Conservation (phyloP, 2,888 invertebrate species). For the Torymus auratus region DNA sequence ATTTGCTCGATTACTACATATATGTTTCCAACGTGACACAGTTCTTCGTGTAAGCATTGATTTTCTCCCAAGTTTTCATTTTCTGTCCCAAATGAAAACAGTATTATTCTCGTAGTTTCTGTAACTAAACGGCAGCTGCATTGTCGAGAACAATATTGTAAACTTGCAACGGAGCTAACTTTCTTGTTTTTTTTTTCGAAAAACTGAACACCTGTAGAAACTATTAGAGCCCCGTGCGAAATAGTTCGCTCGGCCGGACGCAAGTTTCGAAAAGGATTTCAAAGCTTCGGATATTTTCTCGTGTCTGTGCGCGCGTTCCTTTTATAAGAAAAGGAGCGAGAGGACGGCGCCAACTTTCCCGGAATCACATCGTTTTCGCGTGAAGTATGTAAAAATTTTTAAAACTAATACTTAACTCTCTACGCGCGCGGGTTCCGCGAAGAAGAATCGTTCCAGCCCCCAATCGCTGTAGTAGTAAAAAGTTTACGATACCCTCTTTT, state of each 20-base stretch:
- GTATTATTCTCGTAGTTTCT: too few species aligned
- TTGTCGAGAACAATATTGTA: too few species aligned
- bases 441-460: not conserved
- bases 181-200: too few species aligned
- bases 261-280: not conserved
- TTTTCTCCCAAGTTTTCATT: too few species aligned
- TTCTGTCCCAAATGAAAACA: too few species aligned
- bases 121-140: too few species aligned
- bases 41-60: too few species aligned
- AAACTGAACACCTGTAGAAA: constrained; percentile 3
- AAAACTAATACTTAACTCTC: constrained; percentile 9
- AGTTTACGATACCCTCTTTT: not conserved
- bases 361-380: constrained; percentile 2
- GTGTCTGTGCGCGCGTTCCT: not conserved
- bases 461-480: not conserved
- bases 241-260: not conserved
- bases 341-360: not conserved
- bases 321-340: not conserved
- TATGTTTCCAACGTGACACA: too few species aligned
- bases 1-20: too few species aligned
- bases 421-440: not conserved
- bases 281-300: constrained; percentile 4
- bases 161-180: too few species aligned
- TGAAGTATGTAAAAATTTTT: not conserved
- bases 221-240: not conserved